Conservation (phyloP, 2,888 invertebrate genomes). For the Drosophila subquinaria region DNA sequence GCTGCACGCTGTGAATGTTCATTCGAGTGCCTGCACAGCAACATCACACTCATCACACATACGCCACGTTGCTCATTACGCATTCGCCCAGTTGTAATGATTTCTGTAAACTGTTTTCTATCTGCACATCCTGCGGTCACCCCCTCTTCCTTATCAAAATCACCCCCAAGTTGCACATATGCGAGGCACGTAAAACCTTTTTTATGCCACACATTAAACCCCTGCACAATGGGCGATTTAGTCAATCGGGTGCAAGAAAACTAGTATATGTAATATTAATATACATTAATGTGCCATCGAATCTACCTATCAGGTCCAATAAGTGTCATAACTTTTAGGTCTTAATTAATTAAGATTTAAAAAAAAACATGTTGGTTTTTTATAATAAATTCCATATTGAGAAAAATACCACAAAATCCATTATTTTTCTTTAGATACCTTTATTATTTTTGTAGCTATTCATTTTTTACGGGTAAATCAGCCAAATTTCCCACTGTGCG, state of each 20-base stretch:
- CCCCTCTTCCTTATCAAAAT: not conserved
- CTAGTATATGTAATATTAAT: not conserved
- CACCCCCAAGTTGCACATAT: slow-evolving; percentile 19
- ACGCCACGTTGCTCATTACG: slow-evolving; percentile 69
- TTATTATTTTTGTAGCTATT: no score
- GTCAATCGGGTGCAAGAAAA: not conserved
- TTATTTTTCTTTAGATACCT: no score
- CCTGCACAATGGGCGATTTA: not conserved
- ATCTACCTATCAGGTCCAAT: no score
- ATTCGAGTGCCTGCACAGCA: slow-evolving; percentile 27
- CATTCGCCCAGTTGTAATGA: slow-evolving; percentile 72
- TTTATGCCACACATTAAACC: slow-evolving; percentile 29
- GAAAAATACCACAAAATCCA: no score
- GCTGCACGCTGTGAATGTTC: slow-evolving; percentile 10
- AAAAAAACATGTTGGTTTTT: no score
- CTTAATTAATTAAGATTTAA: no score
- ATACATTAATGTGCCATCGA: no score
- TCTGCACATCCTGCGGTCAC: slow-evolving; percentile 45
- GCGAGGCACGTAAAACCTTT: slow-evolving; percentile 60
- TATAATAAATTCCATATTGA: no score
- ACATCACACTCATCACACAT: slow-evolving; percentile 28
- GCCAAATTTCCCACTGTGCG: not conserved
- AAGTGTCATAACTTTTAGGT: no score
- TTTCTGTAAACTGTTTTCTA: slow-evolving; percentile 76
- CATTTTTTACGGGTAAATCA: not conserved